Evolutionary conservation across 2,113 vertebrate genomes (phyloP).

Genomic region (Pygoscelis adeliae): DNA sequence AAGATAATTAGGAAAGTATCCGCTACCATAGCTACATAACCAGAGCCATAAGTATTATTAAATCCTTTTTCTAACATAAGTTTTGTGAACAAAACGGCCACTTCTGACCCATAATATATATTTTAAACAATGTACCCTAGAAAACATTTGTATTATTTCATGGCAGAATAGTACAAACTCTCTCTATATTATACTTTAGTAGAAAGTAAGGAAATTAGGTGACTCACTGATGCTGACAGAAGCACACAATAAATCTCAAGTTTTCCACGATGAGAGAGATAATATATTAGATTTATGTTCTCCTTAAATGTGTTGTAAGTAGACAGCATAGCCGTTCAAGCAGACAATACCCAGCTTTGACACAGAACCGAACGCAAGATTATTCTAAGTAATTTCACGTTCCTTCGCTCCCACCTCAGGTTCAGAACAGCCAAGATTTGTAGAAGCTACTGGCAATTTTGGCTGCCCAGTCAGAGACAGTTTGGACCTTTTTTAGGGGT

Average conservation of each 20-base stretch:
- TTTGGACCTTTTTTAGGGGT: neutral
- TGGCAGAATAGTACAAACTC: neutral
- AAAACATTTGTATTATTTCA: neutral
- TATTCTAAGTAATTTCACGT: neutral
- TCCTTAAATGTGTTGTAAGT: neutral
- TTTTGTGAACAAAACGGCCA: neutral
- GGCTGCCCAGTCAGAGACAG: neutral
- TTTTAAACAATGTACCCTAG: neutral
- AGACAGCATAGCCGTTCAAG: neutral
- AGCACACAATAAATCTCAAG: neutral
- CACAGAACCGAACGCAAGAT: neutral
- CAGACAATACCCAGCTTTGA: neutral
- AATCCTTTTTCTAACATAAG: neutral
- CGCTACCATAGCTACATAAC: neutral
- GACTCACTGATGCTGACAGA: neutral
- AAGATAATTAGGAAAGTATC: neutral
- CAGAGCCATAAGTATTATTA: neutral
- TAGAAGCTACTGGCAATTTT: neutral
- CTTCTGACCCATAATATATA: neutral
- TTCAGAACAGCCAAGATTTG: neutral
- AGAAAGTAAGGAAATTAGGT: neutral
- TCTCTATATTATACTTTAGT: accelerated
- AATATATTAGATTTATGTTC: neutral
- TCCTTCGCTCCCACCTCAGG: neutral
- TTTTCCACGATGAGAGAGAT: neutral